Conservation (phyloP, 2,797 vertebrate genomes). For the Megalops cyprinoides region DNA sequence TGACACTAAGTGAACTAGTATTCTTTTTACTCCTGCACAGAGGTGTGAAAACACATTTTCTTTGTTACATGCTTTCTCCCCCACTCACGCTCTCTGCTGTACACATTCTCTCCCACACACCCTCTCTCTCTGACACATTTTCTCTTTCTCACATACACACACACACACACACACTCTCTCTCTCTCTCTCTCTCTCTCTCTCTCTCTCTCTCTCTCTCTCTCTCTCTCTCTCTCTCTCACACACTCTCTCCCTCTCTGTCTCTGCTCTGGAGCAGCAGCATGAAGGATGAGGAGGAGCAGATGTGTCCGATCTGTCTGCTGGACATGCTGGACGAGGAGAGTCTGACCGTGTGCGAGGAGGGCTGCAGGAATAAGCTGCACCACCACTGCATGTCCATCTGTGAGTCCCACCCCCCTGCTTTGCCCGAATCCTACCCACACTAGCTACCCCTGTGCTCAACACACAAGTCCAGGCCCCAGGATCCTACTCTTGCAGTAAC, state of each 20-base stretch:
- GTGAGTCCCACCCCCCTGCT: slow-evolving; percentile 64
- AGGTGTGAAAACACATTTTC: no score
- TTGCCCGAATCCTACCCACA: background rate
- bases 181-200: background rate
- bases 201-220: slow-evolving; percentile 20
- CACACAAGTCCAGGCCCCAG: no score
- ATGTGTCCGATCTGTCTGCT: slow-evolving; percentile 90
- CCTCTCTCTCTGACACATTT: background rate
- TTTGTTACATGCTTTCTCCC: no score
- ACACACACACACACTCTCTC: no score
- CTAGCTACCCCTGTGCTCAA: no score
- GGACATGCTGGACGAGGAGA: slow-evolving; percentile 90
- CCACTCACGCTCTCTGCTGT: no score
- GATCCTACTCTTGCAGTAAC: no score
- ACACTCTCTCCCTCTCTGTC: background rate
- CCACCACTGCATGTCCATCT: slow-evolving; percentile 94
- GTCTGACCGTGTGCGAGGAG: slow-evolving; percentile 87
- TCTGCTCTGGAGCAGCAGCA: slow-evolving; percentile 59
- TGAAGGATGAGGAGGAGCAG: slow-evolving; percentile 90
- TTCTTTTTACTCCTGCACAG: no score
- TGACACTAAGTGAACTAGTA: no score
- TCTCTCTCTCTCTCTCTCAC: background rate
- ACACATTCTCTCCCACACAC: background rate
- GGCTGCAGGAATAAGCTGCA: slow-evolving; percentile 90
- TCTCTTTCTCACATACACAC: no score